Base-by-base conservation (phyloP, 2,797 vertebrate species). In the Pampus argenteus region DNA sequence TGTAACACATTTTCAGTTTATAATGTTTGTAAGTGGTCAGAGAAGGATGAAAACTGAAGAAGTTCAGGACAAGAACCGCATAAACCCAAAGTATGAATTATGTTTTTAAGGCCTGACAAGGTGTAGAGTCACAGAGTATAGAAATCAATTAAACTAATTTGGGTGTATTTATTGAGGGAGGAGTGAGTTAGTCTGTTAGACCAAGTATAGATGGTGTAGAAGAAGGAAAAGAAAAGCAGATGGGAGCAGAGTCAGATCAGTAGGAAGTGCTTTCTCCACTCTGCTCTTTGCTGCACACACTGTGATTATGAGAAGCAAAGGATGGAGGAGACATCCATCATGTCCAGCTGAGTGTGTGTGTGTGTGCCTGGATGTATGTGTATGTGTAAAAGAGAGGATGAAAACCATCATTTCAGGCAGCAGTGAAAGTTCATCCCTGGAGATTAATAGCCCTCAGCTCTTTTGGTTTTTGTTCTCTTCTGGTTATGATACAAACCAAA, bases 401-500 rank as follows among this genome's bases (percentile, higher is more conserved):
- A 76, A 70, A 82, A 76, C 56, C 64, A 62, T 18, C 17, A 40
- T 80, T 82, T 85, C 47, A 34, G 64, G 66, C 74, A 71, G 38
- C 78, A 28, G 65, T 64, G 77, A 87, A 88, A 89, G 85, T 88
- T 88, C 76, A 84, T 71, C 79, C 42, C 51, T 79, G 55, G 78
- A 90, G 88, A 92, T 90, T 85, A 87, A 91, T 89, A 74, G 81
- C 76, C 48, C 51, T 63, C 56, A 40, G 71, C 76, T 74, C 62
- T 10, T 79, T 81, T 85, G 66, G 14, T 79, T 62, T 81, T 71
- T 85, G 75, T 84, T 81, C 70, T 77, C 71, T 76, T 81, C 73
- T 87, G 83, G 81, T 78, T 87, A 71, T 77, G 80, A 87, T 87
- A 82, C 82, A 86, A 83, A 90, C 42, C 86, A 84, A 92, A 93